A percentile compares a stretch with the other conserved stretches of the same genome.
Conservation (phyloP, 2,888 invertebrate genomes). For the Oxytorus armatus region DNA sequence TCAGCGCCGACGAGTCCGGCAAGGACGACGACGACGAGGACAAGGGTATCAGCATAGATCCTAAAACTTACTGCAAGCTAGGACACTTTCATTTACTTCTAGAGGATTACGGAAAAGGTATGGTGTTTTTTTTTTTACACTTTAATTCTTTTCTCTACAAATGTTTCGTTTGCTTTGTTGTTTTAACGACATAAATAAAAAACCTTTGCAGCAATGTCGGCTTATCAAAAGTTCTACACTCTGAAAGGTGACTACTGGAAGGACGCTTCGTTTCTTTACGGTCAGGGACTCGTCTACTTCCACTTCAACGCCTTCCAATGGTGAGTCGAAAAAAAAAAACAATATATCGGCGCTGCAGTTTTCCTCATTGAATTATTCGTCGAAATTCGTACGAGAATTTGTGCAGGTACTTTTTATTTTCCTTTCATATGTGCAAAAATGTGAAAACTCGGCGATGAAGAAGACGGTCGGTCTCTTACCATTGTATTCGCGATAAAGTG, state of each 20-base stretch:
- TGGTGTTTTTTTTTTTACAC: constrained; percentile 29
- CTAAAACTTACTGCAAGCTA: constrained; percentile 96
- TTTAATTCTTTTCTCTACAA: constrained; percentile 25
- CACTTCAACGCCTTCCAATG: constrained; percentile 98
- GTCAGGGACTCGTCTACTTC: constrained; percentile 97
- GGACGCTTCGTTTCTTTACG: constrained; percentile 96
- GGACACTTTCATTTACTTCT: constrained; percentile 97
- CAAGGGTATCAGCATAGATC: constrained; percentile 92
- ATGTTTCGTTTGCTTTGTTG: no score
- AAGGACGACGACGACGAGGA: constrained; percentile 84
- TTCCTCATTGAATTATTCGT: no score
- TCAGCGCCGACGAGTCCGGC: constrained; percentile 74
- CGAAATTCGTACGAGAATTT: no score
- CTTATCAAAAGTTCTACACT: constrained; percentile 96
- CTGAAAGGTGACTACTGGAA: constrained; percentile 93
- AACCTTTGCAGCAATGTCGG: constrained; percentile 94
- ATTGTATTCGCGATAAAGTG: no score
- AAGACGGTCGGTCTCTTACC: no score
- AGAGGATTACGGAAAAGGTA: constrained; percentile 98
- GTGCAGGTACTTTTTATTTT: no score
- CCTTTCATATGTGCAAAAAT: no score
- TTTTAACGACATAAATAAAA: neutral
- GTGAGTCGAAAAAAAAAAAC: constrained; percentile 91
- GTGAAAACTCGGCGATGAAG: no score
- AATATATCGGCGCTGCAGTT: no score